A percentile compares a stretch with the other conserved stretches of the same genome.
Conservation (phyloP, 2,113 vertebrate species). For the Ceyx margarethae region DNA sequence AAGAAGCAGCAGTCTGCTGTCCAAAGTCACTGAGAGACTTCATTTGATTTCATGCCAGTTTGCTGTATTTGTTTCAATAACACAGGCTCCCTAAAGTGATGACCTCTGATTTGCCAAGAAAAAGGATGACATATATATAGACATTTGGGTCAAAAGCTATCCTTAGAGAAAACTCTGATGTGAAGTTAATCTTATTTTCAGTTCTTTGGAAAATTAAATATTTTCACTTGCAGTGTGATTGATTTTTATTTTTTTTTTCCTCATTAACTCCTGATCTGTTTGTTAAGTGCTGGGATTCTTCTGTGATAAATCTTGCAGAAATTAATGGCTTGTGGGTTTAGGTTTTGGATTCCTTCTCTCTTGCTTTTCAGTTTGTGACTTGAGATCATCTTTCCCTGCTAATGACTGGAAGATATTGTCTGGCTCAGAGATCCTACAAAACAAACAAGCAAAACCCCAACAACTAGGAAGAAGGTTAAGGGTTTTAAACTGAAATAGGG, state of each 20-base stretch:
- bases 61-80: slow-evolving; percentile 15
- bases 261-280: slow-evolving; percentile 30
- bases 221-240: neutral
- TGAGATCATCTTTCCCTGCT: neutral
- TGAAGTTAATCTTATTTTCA: slow-evolving; percentile 36
- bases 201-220: neutral
- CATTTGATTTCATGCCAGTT: slow-evolving; percentile 22
- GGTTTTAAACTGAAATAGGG: neutral
- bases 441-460: neutral
- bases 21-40: neutral
- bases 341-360: neutral
- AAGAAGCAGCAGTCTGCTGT: slow-evolving; percentile 24
- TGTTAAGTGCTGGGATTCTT: slow-evolving; percentile 15
- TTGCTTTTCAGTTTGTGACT: neutral
- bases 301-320: neutral
- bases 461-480: neutral
- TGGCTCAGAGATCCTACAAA: neutral
- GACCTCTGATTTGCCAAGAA: slow-evolving; percentile 33
- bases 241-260: neutral
- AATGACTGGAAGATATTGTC: neutral
- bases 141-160: slow-evolving; percentile 18
- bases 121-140: neutral
- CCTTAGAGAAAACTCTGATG: slow-evolving; percentile 20
- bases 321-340: neutral
- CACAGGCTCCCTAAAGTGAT: neutral